A percentile compares a stretch with the other conserved stretches of the same genome.
phyloP scores from a whole-genome alignment of 2,888 invertebrate species.

The Drosophila eohydei region DNA sequence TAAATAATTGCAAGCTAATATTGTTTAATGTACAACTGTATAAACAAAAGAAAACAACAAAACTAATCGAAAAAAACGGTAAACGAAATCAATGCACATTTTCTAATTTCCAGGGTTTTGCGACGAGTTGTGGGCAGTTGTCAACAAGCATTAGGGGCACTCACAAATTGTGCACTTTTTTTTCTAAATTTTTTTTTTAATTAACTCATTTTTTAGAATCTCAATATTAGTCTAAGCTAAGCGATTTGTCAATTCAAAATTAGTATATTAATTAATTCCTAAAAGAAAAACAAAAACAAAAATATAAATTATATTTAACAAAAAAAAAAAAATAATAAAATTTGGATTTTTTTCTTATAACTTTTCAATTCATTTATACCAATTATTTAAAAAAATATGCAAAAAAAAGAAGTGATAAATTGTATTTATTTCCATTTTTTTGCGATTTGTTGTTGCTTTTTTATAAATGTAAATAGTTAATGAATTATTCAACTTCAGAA shows the following conservation, averaged over 20 bases:
- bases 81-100: slow-evolving; percentile 1
- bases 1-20: slow-evolving; percentile 29
- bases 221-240: slow-evolving; percentile 17
- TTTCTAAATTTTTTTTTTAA: neutral
- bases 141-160: neutral
- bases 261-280: slow-evolving; percentile 7
- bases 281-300: neutral
- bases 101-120: slow-evolving; percentile 14
- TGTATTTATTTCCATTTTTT: no score
- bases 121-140: neutral
- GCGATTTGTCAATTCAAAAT: slow-evolving; percentile 16
- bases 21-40: slow-evolving; percentile 46
- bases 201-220: slow-evolving; percentile 1
- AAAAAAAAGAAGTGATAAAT: no score
- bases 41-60: slow-evolving; percentile 12
- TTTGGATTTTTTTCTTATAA: slow-evolving; percentile 7
- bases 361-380: neutral
- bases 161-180: neutral
- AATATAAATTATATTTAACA: neutral
- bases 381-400: no score
- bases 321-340: neutral
- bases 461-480: no score
- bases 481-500: no score
- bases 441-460: no score
- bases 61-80: neutral